These are phyloP conservation scores for Arremon aurantiirostris DNA, from an alignment of 2,797 vertebrate species.

Conservation along the genomic window DNA sequence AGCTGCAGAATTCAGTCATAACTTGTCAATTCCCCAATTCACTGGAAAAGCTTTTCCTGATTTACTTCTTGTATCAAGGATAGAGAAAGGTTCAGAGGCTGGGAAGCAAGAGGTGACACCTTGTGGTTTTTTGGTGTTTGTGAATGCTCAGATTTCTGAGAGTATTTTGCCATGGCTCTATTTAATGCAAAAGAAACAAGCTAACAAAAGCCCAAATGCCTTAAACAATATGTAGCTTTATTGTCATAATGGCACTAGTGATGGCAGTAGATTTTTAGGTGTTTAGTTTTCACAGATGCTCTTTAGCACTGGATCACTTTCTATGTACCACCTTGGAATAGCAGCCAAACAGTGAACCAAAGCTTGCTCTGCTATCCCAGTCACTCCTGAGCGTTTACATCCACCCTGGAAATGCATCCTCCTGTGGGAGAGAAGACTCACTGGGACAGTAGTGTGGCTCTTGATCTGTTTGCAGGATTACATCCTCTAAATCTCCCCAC, in stretches of 20 bases:
- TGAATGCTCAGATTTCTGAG: neutral
- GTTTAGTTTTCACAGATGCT: neutral
- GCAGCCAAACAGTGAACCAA: neutral
- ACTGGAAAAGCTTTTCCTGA: neutral
- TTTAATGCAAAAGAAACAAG: neutral
- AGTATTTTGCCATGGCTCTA: neutral
- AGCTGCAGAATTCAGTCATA: neutral
- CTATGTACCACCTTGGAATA: neutral
- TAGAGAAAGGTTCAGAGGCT: neutral
- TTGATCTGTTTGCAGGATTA: neutral
- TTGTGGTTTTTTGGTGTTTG: fast-evolving
- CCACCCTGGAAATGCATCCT: neutral
- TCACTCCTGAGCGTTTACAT: neutral
- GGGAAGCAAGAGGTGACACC: neutral
- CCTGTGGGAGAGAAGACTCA: neutral
- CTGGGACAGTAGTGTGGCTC: neutral
- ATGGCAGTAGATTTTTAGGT: neutral
- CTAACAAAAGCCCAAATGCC: neutral
- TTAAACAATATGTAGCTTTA: neutral
- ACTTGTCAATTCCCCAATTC: neutral
- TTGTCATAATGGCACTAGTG: neutral
- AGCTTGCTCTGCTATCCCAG: neutral
- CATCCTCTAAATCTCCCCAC: neutral
- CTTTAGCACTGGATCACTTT: neutral
- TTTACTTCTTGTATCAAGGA: neutral